These are phyloP conservation scores for Chrysolina haemoptera DNA, from an alignment of 2,888 invertebrate genomes.

Conservation along the genomic window DNA sequence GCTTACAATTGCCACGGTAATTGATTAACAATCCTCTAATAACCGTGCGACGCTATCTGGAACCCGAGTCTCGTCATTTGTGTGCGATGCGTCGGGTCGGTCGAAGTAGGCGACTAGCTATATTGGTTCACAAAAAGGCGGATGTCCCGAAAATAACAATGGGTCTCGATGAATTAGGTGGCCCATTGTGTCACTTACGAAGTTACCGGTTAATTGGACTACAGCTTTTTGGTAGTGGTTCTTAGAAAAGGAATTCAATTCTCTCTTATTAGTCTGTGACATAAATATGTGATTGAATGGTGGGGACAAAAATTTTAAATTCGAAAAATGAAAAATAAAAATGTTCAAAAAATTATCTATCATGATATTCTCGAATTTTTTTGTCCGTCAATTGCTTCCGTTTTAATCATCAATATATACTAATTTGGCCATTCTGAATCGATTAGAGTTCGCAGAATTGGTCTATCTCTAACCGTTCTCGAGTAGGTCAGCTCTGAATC, in stretches of 20 bases:
- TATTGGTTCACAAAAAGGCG: constrained; percentile 30
- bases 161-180: neutral
- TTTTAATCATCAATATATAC: too few species aligned
- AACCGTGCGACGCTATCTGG: constrained; percentile 59
- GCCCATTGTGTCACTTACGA: neutral
- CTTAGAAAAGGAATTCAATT: neutral
- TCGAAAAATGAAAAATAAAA: too few species aligned
- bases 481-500: too few species aligned
- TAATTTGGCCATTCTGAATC: too few species aligned
- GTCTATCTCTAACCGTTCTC: too few species aligned
- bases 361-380: too few species aligned
- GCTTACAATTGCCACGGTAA: constrained; percentile 60
- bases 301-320: too few species aligned
- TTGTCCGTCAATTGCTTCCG: too few species aligned
- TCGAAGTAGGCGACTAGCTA: neutral
- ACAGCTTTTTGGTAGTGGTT: neutral
- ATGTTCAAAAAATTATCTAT: too few species aligned
- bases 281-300: too few species aligned
- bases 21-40: constrained; percentile 63
- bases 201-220: neutral
- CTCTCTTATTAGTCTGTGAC: neutral
- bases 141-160: constrained; percentile 24
- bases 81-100: constrained; percentile 9
- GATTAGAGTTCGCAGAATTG: too few species aligned
- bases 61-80: constrained; percentile 51